These are phyloP conservation scores for Fringilla coelebs DNA, from an alignment of 2,797 vertebrate genomes.

Conservation along the genomic window DNA sequence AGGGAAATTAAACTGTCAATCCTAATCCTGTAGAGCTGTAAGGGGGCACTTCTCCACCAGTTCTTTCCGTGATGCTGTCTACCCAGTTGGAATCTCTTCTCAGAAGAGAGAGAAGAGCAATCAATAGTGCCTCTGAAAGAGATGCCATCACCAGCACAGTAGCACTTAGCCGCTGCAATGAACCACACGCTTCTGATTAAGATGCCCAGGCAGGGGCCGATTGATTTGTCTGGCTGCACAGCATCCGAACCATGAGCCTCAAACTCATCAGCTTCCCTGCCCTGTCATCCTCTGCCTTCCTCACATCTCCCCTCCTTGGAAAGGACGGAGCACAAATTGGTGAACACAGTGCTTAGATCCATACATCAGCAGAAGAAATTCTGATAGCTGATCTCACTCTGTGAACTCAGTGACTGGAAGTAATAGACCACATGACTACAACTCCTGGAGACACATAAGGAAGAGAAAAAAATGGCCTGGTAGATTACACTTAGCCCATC, in stretches of 20 bases:
- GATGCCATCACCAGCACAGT: slow-evolving; percentile 59
- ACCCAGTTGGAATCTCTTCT: slow-evolving; percentile 62
- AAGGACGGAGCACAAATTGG: background rate
- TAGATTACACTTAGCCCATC: background rate
- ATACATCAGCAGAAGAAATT: slow-evolving; percentile 13
- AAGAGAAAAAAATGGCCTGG: slow-evolving; percentile 30
- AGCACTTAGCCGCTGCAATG: slow-evolving; percentile 55
- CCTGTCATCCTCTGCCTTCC: background rate
- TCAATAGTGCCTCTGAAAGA: slow-evolving; percentile 70
- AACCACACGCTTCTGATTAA: slow-evolving; percentile 67
- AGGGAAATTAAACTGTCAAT: slow-evolving; percentile 65
- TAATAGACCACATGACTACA: background rate
- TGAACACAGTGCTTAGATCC: background rate
- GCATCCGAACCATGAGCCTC: slow-evolving; percentile 43
- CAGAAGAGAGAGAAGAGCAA: slow-evolving; percentile 61
- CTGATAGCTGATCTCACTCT: background rate
- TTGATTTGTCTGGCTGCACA: slow-evolving; percentile 50
- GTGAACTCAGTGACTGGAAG: slow-evolving; percentile 5
- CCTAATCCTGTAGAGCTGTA: slow-evolving; percentile 49
- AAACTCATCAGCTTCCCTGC: slow-evolving; percentile 11
- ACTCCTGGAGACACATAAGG: background rate
- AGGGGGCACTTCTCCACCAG: slow-evolving; percentile 60
- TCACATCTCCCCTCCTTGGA: background rate
- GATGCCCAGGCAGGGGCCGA: slow-evolving; percentile 26
- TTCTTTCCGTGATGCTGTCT: slow-evolving; percentile 45